Percentiles rank a stretch among this genome's conserved stretches.
These are phyloP conservation scores for Dendrophyllia cribrosa DNA, from an alignment of 64 coral and sea anemone species.

Conservation along the genomic window DNA sequence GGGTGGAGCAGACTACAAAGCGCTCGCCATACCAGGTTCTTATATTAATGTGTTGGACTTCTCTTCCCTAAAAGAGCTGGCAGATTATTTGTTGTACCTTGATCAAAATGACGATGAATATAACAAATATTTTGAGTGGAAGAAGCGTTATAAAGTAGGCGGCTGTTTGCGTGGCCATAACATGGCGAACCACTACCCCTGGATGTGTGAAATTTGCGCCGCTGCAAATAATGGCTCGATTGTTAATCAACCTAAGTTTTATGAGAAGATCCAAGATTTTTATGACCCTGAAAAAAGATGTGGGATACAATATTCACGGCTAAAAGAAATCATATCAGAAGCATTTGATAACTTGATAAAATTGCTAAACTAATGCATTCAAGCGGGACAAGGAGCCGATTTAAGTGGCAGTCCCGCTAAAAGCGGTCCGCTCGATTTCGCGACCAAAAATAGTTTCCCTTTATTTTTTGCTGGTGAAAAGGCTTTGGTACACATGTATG, in stretches of 20 bases:
- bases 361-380: no score
- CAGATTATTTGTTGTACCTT: constrained; percentile 59
- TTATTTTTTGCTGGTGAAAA: no score
- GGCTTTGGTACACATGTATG: no score
- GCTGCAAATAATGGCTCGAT: neutral
- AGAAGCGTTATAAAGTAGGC: constrained; percentile 44
- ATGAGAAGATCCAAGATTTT: neutral
- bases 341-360: no score
- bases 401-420: no score
- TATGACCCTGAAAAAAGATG: constrained; percentile 1
- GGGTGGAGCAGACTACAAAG: constrained; percentile 65
- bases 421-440: no score
- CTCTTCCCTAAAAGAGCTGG: constrained; percentile 29
- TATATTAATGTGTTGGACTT: constrained; percentile 78
- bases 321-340: neutral
- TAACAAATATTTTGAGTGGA: constrained; percentile 74
- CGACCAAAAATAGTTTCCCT: no score
- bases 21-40: constrained; percentile 69
- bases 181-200: neutral
- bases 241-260: neutral
- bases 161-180: neutral
- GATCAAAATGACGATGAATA: constrained; percentile 61
- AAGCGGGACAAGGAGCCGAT: no score
- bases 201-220: constrained; percentile 13
- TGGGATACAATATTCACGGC: neutral